Base-by-base conservation (phyloP, 1,140 invertebrate species). In the Ips typographus region DNA sequence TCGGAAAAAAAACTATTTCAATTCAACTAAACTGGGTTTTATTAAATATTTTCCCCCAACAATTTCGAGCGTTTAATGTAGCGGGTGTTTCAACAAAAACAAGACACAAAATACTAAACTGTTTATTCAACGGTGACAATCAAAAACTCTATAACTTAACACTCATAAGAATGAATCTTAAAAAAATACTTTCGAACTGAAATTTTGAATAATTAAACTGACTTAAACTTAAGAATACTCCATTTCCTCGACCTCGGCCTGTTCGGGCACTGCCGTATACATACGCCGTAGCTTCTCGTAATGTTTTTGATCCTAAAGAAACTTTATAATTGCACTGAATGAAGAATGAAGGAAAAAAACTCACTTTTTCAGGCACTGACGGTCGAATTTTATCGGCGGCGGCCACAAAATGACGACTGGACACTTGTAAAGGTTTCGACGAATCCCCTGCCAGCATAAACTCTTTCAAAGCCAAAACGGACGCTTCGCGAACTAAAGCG, bases 401-500 rank as follows among this genome's bases (percentile, higher is more conserved):
- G 61, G 77, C 77, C 71, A 80, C 78, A 68, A 86, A 84, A 73
- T 85, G 83, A 71, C 82, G 82, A 43, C 81, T 82, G 7, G 78
- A 78, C 2, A 86, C 83, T 65, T 81, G 77, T 42, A 83, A 76
- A 36, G 75, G 42, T 7, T 74, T 61, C 58, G 72, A 78, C 22
- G 60, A 59, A 7, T 75, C 67, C 5, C 75, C 61, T 49, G 76
- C 63, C 6, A 79, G 77, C 57, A 90, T 84, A 71, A 87, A 81
- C 75, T 92, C 86, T 70, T 88, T 90, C 4, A 97, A 79, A 4
- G 93, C 88, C 76, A 89, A 84, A 63, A 91, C 85, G 0, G 91
- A 89, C 0, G 95, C 92, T 82, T 95, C 93, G 73, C 90, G 85
- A 0, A 96, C 87, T 38, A 97, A 81, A 38, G 94, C 92, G 22